phyloP scores from a whole-genome alignment of 2,797 vertebrate species.

The Spinus pinus region DNA sequence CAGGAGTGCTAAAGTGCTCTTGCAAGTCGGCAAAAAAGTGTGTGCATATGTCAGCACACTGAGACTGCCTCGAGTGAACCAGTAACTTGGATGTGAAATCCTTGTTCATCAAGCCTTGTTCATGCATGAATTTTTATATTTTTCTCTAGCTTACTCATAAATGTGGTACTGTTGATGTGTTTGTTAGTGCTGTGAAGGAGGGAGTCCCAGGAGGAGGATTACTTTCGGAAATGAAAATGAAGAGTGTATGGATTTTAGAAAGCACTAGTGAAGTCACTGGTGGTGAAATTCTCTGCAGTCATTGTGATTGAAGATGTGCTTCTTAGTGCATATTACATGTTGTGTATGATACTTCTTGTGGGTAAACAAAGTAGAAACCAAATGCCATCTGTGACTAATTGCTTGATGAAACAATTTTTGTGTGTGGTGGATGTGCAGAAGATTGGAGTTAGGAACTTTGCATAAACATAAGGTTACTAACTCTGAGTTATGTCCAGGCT shows the following conservation, averaged over 20 bases:
- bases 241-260: background rate
- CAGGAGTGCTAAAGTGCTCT: background rate
- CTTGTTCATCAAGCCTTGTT: background rate
- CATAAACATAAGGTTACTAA: background rate
- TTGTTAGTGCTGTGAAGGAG: background rate
- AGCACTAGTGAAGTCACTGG: background rate
- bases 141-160: slow-evolving; percentile 4
- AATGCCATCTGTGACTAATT: background rate
- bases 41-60: background rate
- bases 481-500: background rate
- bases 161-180: background rate
- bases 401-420: background rate
- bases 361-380: background rate
- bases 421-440: background rate
- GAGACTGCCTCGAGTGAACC: background rate
- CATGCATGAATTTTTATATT: background rate
- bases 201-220: background rate
- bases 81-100: background rate
- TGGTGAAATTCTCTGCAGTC: background rate
- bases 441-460: background rate
- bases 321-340: background rate
- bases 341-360: background rate
- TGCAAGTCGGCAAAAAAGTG: background rate
- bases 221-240: background rate
- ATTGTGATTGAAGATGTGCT: background rate